A percentile compares a stretch with the other conserved stretches of the same genome.
Evolutionary conservation across 2,888 invertebrate genomes (phyloP).

Genomic region (Gerosis bhagava): DNA sequence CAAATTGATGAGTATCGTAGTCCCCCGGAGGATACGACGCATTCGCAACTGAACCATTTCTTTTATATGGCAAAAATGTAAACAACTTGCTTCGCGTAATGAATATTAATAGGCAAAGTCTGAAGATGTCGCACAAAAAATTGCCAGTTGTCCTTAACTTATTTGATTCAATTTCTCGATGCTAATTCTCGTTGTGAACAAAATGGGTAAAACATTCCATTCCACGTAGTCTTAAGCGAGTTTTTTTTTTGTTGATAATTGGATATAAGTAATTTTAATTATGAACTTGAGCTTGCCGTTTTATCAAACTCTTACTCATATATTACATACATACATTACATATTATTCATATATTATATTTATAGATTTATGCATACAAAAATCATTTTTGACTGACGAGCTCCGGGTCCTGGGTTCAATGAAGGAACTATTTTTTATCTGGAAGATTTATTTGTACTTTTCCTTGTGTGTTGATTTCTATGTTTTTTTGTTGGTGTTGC

Average conservation of each 20-base stretch:
- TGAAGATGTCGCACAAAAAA: constrained; percentile 45
- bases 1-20: constrained; percentile 53
- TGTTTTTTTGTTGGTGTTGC: too few relatives aligned
- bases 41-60: constrained; percentile 42
- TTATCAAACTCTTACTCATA: too few relatives aligned
- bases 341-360: too few relatives aligned
- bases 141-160: constrained; percentile 30
- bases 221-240: neutral
- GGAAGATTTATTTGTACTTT: too few relatives aligned
- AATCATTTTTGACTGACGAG: too few relatives aligned
- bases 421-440: too few relatives aligned
- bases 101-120: constrained; percentile 55
- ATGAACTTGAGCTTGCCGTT: too few relatives aligned
- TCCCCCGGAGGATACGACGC: constrained; percentile 40
- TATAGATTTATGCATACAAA: too few relatives aligned
- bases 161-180: constrained; percentile 31
- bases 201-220: constrained; percentile 10
- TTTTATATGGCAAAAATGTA: constrained; percentile 52
- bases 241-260: constrained; percentile 16
- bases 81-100: constrained; percentile 47
- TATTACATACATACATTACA: too few relatives aligned
- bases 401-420: too few relatives aligned
- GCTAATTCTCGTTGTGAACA: constrained; percentile 18
- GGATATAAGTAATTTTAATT: neutral
- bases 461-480: too few relatives aligned